These are phyloP conservation scores for Montifringilla adamsi DNA, from an alignment of 2,113 vertebrate genomes.

Conservation along the genomic window DNA sequence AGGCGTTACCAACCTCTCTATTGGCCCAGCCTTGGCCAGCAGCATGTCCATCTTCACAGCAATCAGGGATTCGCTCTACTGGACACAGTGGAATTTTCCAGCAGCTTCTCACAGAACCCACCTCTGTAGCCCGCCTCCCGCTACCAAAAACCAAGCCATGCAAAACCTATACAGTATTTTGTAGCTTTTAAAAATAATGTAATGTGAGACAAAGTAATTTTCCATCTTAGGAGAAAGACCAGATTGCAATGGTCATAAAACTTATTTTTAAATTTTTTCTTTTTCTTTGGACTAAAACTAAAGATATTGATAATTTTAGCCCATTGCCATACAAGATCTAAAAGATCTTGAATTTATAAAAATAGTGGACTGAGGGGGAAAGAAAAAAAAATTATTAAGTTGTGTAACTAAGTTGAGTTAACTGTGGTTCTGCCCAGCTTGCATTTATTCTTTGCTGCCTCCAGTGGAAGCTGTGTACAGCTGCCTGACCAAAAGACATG, in stretches of 20 bases:
- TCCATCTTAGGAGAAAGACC: background rate
- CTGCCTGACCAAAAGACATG: background rate
- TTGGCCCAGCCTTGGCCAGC: background rate
- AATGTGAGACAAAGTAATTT: background rate
- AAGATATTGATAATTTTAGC: background rate
- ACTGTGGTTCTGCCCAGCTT: background rate
- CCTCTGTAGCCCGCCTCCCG: accelerated
- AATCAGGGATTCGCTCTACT: background rate
- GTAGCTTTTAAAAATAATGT: background rate
- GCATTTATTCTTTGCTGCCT: background rate
- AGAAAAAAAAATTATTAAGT: background rate
- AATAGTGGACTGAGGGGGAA: background rate
- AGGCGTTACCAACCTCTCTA: background rate
- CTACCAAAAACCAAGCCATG: background rate
- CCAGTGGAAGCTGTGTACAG: background rate
- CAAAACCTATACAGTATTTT: background rate
- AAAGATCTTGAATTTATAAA: background rate
- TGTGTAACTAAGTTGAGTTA: background rate
- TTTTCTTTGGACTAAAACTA: background rate
- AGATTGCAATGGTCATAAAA: background rate
- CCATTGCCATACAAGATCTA: background rate
- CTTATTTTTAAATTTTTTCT: background rate
- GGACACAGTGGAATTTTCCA: background rate
- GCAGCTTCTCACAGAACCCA: background rate
- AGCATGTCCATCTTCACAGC: background rate